Base-by-base conservation (phyloP, 2,888 invertebrate species). In the Drosophila fungiperda region DNA sequence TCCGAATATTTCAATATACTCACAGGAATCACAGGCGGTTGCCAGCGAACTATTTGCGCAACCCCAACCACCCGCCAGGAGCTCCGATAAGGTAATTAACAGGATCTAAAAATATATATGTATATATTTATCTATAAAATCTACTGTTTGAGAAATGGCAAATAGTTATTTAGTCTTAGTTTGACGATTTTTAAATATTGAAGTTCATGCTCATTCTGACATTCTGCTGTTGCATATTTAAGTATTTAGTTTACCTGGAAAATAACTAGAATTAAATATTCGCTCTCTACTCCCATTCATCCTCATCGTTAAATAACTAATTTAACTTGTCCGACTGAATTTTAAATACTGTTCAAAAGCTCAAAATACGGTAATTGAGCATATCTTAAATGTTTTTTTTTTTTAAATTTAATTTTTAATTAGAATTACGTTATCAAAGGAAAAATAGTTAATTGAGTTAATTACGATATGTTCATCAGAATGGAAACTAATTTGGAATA, bases 1-100 rank as follows among this genome's bases (percentile, higher is more conserved):
- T 92, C 97, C 97, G 6, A 97, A 97, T 92, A 97, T 97, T 92
- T 96, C 96, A 15, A 96, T 97, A 78, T 97, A 97, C 93, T 97
- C 97, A 0, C 96, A 96, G 11, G 95, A 96, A 83, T 97, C 97
- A 71, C 96, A 97, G 90, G 96, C 96, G 76, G 92, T 93, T 64
- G 93, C 93, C 35, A 84, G 91, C 35, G 91, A 91, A 32, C 50
- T 81, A 9, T 63, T 81, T 2, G 40, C 80, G 8, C 57, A 72
- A 7, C 83, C 83, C 9, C 73, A 73, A 50, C 57, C 76, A 23
- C 35, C 53, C 11, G 80, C 75, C 53, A 73, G 72, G 29, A 65
- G 42, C 26, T 50, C 81, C 38, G 82, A 90, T 48, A 92, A 92
- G 92, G 92, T 92, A 93, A 92, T 80, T 88, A 77, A 81, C 42